Conservation (phyloP, 2,888 invertebrate species). For the Diarsia dahlii region DNA sequence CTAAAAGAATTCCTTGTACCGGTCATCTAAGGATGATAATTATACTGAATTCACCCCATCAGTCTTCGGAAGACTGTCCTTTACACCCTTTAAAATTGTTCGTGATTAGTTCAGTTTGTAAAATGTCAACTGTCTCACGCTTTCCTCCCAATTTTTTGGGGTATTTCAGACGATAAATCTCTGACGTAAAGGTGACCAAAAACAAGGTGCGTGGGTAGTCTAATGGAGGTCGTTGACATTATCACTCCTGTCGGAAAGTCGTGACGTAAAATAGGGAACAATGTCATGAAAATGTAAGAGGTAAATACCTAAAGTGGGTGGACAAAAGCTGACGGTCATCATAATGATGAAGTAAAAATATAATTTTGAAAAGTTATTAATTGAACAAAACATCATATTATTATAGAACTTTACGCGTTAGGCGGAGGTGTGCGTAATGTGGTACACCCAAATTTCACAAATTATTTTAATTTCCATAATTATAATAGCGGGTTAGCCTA, state of each 20-base stretch:
- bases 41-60: too few relatives aligned
- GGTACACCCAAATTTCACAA: neutral
- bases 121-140: too few relatives aligned
- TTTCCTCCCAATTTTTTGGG: neutral
- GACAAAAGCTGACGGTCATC: neutral
- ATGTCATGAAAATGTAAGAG: neutral
- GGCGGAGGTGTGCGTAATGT: neutral
- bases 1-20: too few relatives aligned
- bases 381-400: neutral
- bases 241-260: neutral
- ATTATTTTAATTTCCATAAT: neutral
- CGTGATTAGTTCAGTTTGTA: neutral
- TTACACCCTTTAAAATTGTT: too few relatives aligned
- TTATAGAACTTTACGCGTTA: neutral
- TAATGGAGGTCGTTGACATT: slow-evolving; percentile 8
- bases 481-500: neutral
- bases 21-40: too few relatives aligned
- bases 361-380: neutral
- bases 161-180: neutral
- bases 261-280: neutral
- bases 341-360: neutral
- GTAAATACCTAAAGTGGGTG: neutral
- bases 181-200: neutral
- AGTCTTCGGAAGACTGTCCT: too few relatives aligned
- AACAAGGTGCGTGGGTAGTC: neutral